Percentiles rank a stretch among this genome's conserved stretches.
These are phyloP conservation scores for Erebia palarica DNA, from an alignment of 2,888 invertebrate species.

Conservation along the genomic window DNA sequence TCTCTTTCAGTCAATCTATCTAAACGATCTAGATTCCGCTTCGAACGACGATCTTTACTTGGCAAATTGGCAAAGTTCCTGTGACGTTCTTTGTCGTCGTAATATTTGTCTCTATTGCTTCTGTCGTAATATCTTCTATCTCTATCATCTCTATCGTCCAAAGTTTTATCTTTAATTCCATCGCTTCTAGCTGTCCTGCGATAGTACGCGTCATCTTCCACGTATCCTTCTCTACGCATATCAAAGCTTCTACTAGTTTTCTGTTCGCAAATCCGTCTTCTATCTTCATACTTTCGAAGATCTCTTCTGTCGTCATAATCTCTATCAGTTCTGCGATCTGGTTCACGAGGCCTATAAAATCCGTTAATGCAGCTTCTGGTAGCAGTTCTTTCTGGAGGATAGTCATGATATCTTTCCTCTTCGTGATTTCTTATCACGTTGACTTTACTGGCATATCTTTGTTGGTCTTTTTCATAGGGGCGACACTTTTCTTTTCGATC, in stretches of 20 bases:
- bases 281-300: constrained; percentile 53
- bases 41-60: constrained; percentile 53
- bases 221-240: constrained; percentile 53
- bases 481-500: constrained; percentile 47
- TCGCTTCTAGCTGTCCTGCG: constrained; percentile 62
- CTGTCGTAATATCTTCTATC: constrained; percentile 52
- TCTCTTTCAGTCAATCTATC: constrained; percentile 54
- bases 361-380: constrained; percentile 54
- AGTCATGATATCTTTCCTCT: constrained; percentile 53
- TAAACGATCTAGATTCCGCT: constrained; percentile 57
- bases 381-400: constrained; percentile 49
- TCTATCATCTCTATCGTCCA: constrained; percentile 47
- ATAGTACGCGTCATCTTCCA: constrained; percentile 53
- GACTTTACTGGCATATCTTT: constrained; percentile 57
- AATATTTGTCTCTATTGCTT: constrained; percentile 51
- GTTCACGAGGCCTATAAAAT: constrained; percentile 46
- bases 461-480: constrained; percentile 50
- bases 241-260: constrained; percentile 70
- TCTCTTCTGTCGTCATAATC: constrained; percentile 51
- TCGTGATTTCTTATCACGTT: constrained; percentile 50
- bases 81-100: constrained; percentile 53
- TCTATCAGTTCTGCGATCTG: constrained; percentile 49
- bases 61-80: constrained; percentile 44
- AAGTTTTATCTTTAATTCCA: constrained; percentile 52
- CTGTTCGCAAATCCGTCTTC: constrained; percentile 56